Percentiles rank a stretch among this genome's conserved stretches.
Evolutionary conservation across 2,113 vertebrate genomes (phyloP).

Genomic region (Strix uralensis): DNA sequence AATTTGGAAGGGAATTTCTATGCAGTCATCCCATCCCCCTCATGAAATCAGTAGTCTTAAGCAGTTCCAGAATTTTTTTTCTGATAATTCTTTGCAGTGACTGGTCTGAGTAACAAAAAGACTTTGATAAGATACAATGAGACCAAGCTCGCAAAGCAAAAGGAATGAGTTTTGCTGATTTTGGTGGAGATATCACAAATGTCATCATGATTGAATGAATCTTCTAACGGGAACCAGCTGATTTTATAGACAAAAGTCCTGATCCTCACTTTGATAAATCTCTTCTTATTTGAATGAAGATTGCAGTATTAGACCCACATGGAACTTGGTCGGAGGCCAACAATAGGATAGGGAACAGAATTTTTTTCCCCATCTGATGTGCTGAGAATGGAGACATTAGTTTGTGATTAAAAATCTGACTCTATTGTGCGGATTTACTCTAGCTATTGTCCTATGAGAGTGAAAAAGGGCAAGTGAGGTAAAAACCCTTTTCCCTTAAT

Average conservation of each 20-base stretch:
- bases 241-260: conserved; percentile 52
- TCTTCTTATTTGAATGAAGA: conserved; percentile 42
- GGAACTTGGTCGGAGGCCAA: conserved; percentile 35
- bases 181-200: conserved; percentile 51
- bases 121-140: conserved; percentile 36
- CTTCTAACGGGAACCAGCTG: conserved; percentile 58
- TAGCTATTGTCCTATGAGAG: not conserved
- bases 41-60: conserved; percentile 38
- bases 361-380: not conserved
- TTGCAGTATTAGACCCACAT: conserved; percentile 56
- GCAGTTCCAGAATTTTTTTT: conserved; percentile 14
- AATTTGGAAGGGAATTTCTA: conserved; percentile 3
- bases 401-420: conserved; percentile 34
- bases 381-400: conserved; percentile 8
- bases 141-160: not conserved
- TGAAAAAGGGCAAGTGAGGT: conserved; percentile 37
- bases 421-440: conserved; percentile 17
- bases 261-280: conserved; percentile 54
- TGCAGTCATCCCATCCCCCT: not conserved
- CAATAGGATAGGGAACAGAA: not conserved
- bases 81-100: conserved; percentile 38
- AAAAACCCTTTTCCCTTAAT: not conserved
- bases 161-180: conserved; percentile 56
- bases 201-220: conserved; percentile 53
- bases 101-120: not conserved